Conservation (phyloP, 92 coral and sea anemone genomes). For the Bergia sp. region DNA sequence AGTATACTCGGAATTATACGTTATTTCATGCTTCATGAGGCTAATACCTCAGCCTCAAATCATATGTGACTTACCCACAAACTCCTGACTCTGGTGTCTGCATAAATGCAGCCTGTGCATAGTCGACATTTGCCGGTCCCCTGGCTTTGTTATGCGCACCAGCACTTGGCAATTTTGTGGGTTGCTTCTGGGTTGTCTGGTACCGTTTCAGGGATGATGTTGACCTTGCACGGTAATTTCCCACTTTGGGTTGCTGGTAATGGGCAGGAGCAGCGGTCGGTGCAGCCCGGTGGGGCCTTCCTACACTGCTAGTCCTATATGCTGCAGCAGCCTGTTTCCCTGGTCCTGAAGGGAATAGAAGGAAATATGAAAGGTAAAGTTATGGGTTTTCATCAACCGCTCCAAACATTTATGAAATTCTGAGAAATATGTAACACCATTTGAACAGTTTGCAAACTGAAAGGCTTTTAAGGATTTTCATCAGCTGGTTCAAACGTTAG, state of each 20-base stretch:
- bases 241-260: slow-evolving; percentile 56
- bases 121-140: slow-evolving; percentile 72
- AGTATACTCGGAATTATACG: background rate
- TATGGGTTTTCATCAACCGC: background rate
- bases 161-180: slow-evolving; percentile 80
- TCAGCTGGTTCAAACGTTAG: too few relatives aligned
- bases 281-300: slow-evolving; percentile 78
- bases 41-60: background rate
- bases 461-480: too few relatives aligned
- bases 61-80: slow-evolving; percentile 83
- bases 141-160: slow-evolving; percentile 94
- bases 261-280: slow-evolving; percentile 66
- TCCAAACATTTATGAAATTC: background rate
- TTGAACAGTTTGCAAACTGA: background rate
- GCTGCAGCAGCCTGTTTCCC: slow-evolving; percentile 67
- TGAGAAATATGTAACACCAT: background rate
- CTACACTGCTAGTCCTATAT: slow-evolving; percentile 51
- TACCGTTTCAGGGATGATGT: slow-evolving; percentile 77
- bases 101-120: slow-evolving; percentile 82
- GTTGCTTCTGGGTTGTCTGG: slow-evolving; percentile 74
- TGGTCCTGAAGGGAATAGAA: slow-evolving; percentile 68
- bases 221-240: slow-evolving; percentile 59
- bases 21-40: background rate
- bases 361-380: background rate
- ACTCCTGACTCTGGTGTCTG: slow-evolving; percentile 98